phyloP scores from a whole-genome alignment of 2,113 vertebrate species.

The Petaurus breviceps region DNA sequence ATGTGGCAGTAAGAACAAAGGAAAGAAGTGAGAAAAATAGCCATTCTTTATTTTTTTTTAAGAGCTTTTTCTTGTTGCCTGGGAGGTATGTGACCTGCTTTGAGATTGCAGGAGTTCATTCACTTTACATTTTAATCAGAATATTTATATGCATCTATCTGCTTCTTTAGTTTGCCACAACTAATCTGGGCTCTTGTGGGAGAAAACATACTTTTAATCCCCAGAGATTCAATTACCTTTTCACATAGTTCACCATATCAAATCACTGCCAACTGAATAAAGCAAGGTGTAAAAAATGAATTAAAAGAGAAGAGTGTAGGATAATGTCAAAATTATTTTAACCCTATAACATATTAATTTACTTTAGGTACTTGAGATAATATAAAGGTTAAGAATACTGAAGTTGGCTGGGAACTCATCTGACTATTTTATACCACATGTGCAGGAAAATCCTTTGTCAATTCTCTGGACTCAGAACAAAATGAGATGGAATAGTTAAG shows the following conservation, averaged over 20 bases:
- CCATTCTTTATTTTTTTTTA: not conserved
- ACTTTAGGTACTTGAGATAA: slow-evolving; percentile 16
- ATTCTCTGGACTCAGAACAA: too few species aligned
- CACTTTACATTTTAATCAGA: slow-evolving; percentile 62
- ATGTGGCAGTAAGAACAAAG: not conserved
- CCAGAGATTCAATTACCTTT: slow-evolving; percentile 51
- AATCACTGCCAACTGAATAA: slow-evolving; percentile 57
- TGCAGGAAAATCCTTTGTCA: slow-evolving; percentile 49
- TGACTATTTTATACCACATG: slow-evolving; percentile 41
- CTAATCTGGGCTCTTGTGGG: slow-evolving; percentile 69
- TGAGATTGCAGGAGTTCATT: slow-evolving; percentile 19
- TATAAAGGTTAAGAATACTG: slow-evolving; percentile 43
- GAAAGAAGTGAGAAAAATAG: not conserved
- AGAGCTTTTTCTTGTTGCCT: slow-evolving; percentile 11
- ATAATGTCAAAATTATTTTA: slow-evolving; percentile 49
- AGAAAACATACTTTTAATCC: slow-evolving; percentile 54
- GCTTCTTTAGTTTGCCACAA: slow-evolving; percentile 14
- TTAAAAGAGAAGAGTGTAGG: slow-evolving; percentile 50
- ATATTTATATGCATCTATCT: slow-evolving; percentile 37
- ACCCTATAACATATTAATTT: slow-evolving; percentile 35
- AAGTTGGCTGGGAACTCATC: slow-evolving; percentile 3
- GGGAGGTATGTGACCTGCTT: slow-evolving; percentile 9
- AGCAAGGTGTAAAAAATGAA: slow-evolving; percentile 47
- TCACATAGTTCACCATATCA: slow-evolving; percentile 50
- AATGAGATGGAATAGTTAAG: not conserved